Conservation (phyloP, 2,888 invertebrate species). For the Diploptera punctata region DNA sequence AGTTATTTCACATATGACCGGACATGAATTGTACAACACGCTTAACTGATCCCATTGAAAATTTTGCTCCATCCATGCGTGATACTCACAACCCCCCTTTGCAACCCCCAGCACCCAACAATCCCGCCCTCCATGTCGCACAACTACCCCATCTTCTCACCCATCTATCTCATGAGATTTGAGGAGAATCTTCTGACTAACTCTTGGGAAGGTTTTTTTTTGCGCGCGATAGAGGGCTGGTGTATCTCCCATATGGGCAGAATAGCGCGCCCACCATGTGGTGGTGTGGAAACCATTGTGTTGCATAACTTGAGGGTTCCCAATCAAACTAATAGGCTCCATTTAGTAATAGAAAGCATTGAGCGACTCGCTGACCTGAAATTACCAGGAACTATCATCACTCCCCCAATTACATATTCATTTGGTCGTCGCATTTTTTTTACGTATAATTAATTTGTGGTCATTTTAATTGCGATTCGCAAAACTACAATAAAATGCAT, state of each 20-base stretch:
- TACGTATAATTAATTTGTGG: slow-evolving; percentile 5
- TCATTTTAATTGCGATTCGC: neutral
- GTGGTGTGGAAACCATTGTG: slow-evolving; percentile 1
- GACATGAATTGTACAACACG: slow-evolving; percentile 69
- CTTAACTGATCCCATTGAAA: slow-evolving; percentile 67
- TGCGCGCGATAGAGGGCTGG: neutral
- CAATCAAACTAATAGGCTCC: slow-evolving; percentile 29
- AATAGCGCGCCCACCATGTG: slow-evolving; percentile 15
- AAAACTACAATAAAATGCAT: too few species aligned
- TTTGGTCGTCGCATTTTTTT: neutral
- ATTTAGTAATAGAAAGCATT: slow-evolving; percentile 11
- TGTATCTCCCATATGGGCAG: slow-evolving; percentile 13
- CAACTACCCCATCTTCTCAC: slow-evolving; percentile 23
- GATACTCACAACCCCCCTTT: slow-evolving; percentile 32
- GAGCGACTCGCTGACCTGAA: slow-evolving; percentile 5
- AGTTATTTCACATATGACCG: slow-evolving; percentile 69
- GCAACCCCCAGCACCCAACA: slow-evolving; percentile 22
- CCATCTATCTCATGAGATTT: slow-evolving; percentile 5
- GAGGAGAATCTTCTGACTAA: neutral
- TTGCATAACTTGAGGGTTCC: neutral
- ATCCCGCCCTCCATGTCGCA: slow-evolving; percentile 10
- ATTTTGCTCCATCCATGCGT: slow-evolving; percentile 43
- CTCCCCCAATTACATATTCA: neutral
- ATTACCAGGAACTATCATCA: slow-evolving; percentile 5
- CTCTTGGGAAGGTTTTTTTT: too few species aligned